Base-by-base conservation (phyloP, 2,888 invertebrate genomes). In the Himalopsyche japonica region DNA sequence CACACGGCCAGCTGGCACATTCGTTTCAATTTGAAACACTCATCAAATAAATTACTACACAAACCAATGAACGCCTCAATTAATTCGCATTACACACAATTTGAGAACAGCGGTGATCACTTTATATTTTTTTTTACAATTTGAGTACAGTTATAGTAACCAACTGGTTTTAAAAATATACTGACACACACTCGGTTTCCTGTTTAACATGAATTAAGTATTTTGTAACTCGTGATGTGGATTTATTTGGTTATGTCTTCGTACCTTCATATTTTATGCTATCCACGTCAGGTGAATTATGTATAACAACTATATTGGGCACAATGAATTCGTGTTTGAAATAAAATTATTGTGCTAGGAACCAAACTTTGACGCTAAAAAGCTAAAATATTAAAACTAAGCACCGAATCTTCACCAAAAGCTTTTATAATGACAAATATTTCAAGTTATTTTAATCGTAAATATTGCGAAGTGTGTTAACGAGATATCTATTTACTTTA, bases 1-100 rank as follows among this genome's bases (percentile, higher is more conserved):
- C 57, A n/a, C 57, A 57, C 57, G 24, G 57, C 57, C 57, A 57
- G 57, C 57, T 57, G 57, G 57, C 57, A 57, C 20, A 57, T 57
- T 84, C 82, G 47, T 79, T 82, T 57, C 79, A 78, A 84, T 78
- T 84, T 77, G 82, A 84, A 79, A 47, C 77, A 81, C 81, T 79
- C 77, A 82, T 84, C 79, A 82, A 79, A 49, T 81, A 70, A 76
- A 27, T 34, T 78, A 34, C 80, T 18, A 80, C 57, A 57, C 57
- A 49, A 18, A 57, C 57, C 20, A 20, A 57, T 57, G 20, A 24
- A 57, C 20, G 57, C 57, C 20, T 57, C 57, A 57, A 57, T 57
- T 57, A 57, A 57, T 57, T 57, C 57, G 57, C 57, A 57, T 57
- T 57, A 57, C 57, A 57, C 57, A 57, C 57, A 57, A 57, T 57